Percentiles rank a stretch among this genome's conserved stretches.
Evolutionary conservation across 1,140 invertebrate genomes (phyloP).

Genomic region (Zaprionus ornatus): DNA sequence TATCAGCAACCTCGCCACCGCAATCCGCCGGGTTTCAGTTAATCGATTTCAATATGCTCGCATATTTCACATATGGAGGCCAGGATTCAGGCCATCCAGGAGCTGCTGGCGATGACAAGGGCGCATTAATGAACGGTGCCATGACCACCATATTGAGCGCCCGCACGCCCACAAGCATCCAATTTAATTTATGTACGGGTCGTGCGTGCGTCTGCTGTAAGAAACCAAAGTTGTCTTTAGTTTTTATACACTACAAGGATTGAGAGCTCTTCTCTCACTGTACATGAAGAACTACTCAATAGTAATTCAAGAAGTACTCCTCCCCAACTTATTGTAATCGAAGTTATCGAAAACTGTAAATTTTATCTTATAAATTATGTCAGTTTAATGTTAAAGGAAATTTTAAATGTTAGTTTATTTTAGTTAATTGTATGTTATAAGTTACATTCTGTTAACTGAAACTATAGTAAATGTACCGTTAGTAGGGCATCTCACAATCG

Average conservation of each 20-base stretch:
- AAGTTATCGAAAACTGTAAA: neutral
- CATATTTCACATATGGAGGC: slow-evolving; percentile 50
- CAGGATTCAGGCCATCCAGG: slow-evolving; percentile 10
- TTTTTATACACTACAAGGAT: neutral
- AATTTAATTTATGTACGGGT: slow-evolving; percentile 55
- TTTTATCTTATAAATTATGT: neutral
- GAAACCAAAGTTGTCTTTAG: slow-evolving; percentile 27
- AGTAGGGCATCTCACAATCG: neutral
- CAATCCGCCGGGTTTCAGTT: slow-evolving; percentile 33
- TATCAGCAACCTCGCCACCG: neutral
- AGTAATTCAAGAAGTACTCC: too few species aligned
- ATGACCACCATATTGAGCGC: slow-evolving; percentile 10
- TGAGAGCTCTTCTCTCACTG: too few species aligned
- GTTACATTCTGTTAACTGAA: neutral
- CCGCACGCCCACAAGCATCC: slow-evolving; percentile 32
- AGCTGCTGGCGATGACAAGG: slow-evolving; percentile 42
- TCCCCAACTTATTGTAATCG: neutral
- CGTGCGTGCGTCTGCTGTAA: slow-evolving; percentile 16
- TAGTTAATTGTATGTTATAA: neutral
- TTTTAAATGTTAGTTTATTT: too few species aligned
- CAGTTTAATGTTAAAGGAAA: neutral
- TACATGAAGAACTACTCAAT: too few species aligned
- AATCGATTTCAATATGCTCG: slow-evolving; percentile 42
- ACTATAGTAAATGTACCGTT: neutral
- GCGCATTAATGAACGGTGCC: slow-evolving; percentile 45